These are phyloP conservation scores for Hyles lineata DNA, from an alignment of 2,888 invertebrate genomes.

Conservation along the genomic window DNA sequence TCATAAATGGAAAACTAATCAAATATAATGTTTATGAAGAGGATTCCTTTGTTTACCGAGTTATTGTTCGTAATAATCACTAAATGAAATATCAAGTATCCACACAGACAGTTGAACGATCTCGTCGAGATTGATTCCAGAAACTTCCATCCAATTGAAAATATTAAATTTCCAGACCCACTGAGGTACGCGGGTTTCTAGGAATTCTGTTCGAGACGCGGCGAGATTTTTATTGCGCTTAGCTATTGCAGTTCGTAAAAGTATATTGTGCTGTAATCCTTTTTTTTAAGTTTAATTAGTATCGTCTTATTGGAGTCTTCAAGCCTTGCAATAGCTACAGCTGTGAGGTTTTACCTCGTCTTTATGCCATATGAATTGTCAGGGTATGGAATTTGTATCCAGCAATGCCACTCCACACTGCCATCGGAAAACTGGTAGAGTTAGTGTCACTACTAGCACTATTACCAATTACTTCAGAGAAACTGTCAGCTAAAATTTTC, in stretches of 20 bases:
- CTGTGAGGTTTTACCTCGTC: too few species aligned
- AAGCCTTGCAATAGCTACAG: too few species aligned
- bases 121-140: conserved; percentile 11
- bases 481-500: too few species aligned
- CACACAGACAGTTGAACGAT: conserved; percentile 16
- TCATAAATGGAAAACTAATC: conserved; percentile 2
- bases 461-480: too few species aligned
- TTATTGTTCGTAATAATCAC: conserved; percentile 23
- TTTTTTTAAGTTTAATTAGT: neutral
- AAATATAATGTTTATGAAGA: conserved; percentile 5
- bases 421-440: too few species aligned
- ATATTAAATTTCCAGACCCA: conserved; percentile 25
- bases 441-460: too few species aligned
- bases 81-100: conserved; percentile 23
- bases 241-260: conserved; percentile 14
- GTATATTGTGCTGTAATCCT: conserved; percentile 1
- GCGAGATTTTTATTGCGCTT: conserved; percentile 1
- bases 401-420: too few species aligned
- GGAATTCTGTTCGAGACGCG: conserved; percentile 9
- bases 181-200: neutral
- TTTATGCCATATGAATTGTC: too few species aligned
- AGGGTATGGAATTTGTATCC: too few species aligned
- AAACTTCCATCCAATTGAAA: conserved; percentile 19
- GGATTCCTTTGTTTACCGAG: conserved; percentile 10
- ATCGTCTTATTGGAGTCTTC: too few species aligned